Conservation (phyloP, 1,140 invertebrate genomes). For the Phortica variegata region DNA sequence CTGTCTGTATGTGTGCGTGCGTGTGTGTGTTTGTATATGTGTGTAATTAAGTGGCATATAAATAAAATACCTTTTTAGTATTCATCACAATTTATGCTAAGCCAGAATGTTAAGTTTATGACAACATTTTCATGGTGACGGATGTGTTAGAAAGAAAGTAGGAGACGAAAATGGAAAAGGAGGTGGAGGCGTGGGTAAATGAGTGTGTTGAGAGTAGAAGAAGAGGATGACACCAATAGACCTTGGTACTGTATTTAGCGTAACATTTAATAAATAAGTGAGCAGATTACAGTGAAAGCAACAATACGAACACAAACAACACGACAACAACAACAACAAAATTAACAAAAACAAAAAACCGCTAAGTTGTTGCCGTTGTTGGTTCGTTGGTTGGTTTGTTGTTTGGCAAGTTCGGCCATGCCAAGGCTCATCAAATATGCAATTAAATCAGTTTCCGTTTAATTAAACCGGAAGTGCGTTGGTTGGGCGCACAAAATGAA, state of each 20-base stretch:
- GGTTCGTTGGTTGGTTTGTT: no score
- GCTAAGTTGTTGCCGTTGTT: slow-evolving; percentile 18
- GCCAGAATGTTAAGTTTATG: slow-evolving; percentile 46
- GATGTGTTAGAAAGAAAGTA: no score
- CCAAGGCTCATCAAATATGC: slow-evolving; percentile 54
- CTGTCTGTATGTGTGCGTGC: no score
- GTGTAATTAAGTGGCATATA: no score
- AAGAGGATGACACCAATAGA: no score
- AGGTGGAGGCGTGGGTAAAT: no score
- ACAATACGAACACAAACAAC: slow-evolving; percentile 11
- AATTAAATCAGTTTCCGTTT: slow-evolving; percentile 58
- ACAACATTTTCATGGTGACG: slow-evolving; percentile 5
- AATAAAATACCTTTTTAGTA: slow-evolving; percentile 51
- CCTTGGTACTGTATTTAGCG: no score
- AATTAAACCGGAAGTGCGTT: slow-evolving; percentile 56
- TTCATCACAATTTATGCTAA: slow-evolving; percentile 57
- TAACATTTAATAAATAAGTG: slow-evolving; percentile 43
- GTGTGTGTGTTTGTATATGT: no score
- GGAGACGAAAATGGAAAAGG: no score
- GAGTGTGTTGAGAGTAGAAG: no score
- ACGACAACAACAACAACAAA: slow-evolving; percentile 15
- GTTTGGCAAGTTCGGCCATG: no score
- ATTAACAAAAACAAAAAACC: slow-evolving; percentile 20
- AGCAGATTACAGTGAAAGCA: slow-evolving; percentile 15
- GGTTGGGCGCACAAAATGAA: slow-evolving; percentile 25